These are phyloP conservation scores for Paramormyrops hopkinsi DNA, from an alignment of 2,797 vertebrate genomes.

Conservation along the genomic window DNA sequence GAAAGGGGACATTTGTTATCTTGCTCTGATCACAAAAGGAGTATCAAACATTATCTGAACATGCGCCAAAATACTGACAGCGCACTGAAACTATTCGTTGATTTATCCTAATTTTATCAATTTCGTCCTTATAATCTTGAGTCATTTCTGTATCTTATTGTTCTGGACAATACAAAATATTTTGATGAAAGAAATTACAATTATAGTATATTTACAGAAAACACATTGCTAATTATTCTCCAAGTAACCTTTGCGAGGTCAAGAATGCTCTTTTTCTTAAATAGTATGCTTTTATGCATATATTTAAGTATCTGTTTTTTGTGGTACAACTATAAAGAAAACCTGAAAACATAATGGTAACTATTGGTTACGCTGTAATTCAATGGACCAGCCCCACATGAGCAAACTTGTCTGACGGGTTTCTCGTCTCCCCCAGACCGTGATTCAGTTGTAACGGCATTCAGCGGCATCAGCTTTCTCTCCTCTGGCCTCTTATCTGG, in stretches of 20 bases:
- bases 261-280: background rate
- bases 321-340: background rate
- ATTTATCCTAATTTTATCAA: background rate
- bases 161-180: background rate
- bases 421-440: conserved; percentile 25
- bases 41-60: background rate
- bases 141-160: background rate
- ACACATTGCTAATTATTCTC: background rate
- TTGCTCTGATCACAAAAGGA: background rate
- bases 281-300: background rate
- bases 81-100: background rate
- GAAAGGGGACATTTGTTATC: background rate
- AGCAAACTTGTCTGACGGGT: conserved; percentile 53
- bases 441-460: conserved; percentile 13
- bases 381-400: conserved; percentile 44
- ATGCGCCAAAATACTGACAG: background rate
- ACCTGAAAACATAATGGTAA: background rate
- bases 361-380: conserved; percentile 24
- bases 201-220: background rate
- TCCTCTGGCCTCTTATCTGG: conserved; percentile 23
- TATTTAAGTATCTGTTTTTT: background rate
- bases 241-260: background rate
- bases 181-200: background rate
- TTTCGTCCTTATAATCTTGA: background rate
- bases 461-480: conserved; percentile 46